phyloP scores from a whole-genome alignment of 2,113 vertebrate genomes.

The Phaetusa simplex region DNA sequence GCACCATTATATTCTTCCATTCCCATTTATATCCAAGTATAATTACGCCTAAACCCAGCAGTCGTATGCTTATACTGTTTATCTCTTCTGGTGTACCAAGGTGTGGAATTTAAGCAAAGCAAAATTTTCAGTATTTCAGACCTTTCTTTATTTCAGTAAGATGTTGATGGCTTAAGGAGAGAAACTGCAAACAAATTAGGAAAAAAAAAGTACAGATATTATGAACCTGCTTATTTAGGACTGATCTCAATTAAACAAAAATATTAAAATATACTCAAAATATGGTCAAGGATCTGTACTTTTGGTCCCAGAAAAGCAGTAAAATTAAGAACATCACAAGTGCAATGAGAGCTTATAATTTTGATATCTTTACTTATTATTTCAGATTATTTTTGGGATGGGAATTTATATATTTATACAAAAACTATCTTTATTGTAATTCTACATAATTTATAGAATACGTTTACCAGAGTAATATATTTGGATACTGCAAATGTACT shows the following conservation, averaged over 20 bases:
- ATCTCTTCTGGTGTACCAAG: background rate
- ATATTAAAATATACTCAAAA: background rate
- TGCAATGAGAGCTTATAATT: background rate
- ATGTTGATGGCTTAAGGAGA: background rate
- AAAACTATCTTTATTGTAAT: background rate
- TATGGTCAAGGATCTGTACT: background rate
- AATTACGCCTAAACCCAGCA: background rate
- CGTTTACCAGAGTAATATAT: background rate
- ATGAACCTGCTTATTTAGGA: background rate
- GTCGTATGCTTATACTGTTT: background rate
- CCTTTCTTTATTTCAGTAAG: background rate
- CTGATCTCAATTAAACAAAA: background rate
- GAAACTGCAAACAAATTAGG: background rate
- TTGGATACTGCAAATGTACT: background rate
- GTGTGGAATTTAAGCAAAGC: background rate
- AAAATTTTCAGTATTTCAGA: background rate
- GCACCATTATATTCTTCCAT: background rate
- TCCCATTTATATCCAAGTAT: background rate
- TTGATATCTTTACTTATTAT: background rate
- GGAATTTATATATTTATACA: background rate
- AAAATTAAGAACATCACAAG: background rate
- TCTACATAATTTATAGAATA: background rate
- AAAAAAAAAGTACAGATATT: background rate
- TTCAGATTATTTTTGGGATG: background rate
- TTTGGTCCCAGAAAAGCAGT: background rate